Evolutionary conservation across 2,888 invertebrate genomes (phyloP).

Genomic region (Leucophora obtusa): DNA sequence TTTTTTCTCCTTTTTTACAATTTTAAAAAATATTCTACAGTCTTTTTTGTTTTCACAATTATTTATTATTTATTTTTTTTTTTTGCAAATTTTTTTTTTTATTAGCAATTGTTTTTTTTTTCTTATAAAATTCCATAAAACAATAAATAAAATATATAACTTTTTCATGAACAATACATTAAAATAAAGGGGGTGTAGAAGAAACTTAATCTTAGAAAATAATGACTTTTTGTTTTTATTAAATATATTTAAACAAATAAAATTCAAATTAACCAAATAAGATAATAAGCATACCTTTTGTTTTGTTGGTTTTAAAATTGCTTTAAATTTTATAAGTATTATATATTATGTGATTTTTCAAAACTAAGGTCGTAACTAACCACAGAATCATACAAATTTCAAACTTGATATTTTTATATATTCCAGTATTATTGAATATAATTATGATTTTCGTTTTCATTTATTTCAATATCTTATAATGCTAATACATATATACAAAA

Average conservation of each 20-base stretch:
- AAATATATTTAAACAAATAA: slow-evolving; percentile 22
- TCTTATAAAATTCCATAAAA: slow-evolving; percentile 2
- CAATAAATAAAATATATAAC: slow-evolving; percentile 17
- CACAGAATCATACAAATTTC: slow-evolving; percentile 26
- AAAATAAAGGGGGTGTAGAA: neutral
- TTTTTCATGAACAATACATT: slow-evolving; percentile 32
- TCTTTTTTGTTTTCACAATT: slow-evolving; percentile 46
- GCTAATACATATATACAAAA: slow-evolving; percentile 31
- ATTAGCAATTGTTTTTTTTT: slow-evolving; percentile 8
- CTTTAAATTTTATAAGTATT: too few species aligned
- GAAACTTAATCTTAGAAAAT: slow-evolving; percentile 15
- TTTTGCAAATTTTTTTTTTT: neutral
- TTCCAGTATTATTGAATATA: slow-evolving; percentile 11
- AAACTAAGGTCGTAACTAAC: slow-evolving; percentile 18
- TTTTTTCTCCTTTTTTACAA: slow-evolving; percentile 37
- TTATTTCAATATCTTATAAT: neutral
- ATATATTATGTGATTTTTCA: neutral
- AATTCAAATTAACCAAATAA: neutral
- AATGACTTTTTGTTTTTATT: slow-evolving; percentile 26
- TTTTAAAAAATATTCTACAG: slow-evolving; percentile 47
- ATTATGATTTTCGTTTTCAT: neutral
- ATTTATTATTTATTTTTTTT: neutral
- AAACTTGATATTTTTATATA: neutral
- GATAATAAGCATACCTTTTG: neutral
- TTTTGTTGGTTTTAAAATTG: neutral